phyloP scores from a whole-genome alignment of 2,888 invertebrate genomes.

The Xylota segnis region DNA sequence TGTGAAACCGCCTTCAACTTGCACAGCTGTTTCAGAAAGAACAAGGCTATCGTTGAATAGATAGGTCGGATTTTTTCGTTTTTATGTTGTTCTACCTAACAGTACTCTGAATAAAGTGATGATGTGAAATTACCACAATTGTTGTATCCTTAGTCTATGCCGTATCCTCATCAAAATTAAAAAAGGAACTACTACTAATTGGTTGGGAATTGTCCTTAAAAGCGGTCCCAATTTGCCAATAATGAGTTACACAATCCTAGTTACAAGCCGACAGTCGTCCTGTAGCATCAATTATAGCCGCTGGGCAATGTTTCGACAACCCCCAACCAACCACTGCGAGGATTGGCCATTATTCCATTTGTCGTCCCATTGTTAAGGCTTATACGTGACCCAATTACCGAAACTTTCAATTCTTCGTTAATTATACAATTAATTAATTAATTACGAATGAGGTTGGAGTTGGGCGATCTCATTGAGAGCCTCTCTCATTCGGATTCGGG shows the following conservation, averaged over 20 bases:
- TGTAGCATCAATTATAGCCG: conserved; percentile 26
- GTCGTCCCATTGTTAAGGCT: conserved; percentile 16
- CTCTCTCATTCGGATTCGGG: neutral
- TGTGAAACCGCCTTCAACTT: conserved; percentile 81
- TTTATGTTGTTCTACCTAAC: neutral
- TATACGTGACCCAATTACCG: conserved; percentile 57
- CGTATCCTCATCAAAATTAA: neutral
- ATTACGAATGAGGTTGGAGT: conserved; percentile 23
- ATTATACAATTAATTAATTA: conserved; percentile 54
- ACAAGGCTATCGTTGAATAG: conserved; percentile 59
- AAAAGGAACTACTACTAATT: conserved; percentile 40
- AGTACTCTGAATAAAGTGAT: conserved; percentile 30
- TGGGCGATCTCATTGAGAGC: conserved; percentile 3
- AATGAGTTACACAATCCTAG: conserved; percentile 18
- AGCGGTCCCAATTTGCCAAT: conserved; percentile 30
- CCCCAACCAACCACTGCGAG: too few species aligned
- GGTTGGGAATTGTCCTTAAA: conserved; percentile 38
- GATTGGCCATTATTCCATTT: conserved; percentile 30
- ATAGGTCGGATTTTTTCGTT: neutral
- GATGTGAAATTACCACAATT: neutral
- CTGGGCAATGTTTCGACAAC: conserved; percentile 17
- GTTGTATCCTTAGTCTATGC: too few species aligned
- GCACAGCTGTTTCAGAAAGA: conserved; percentile 78
- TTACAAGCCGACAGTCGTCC: neutral
- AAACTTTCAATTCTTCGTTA: conserved; percentile 56